A percentile compares a stretch with the other conserved stretches of the same genome.
Evolutionary conservation across 2,113 vertebrate genomes (phyloP).

Genomic region (Macquaria australasica): DNA sequence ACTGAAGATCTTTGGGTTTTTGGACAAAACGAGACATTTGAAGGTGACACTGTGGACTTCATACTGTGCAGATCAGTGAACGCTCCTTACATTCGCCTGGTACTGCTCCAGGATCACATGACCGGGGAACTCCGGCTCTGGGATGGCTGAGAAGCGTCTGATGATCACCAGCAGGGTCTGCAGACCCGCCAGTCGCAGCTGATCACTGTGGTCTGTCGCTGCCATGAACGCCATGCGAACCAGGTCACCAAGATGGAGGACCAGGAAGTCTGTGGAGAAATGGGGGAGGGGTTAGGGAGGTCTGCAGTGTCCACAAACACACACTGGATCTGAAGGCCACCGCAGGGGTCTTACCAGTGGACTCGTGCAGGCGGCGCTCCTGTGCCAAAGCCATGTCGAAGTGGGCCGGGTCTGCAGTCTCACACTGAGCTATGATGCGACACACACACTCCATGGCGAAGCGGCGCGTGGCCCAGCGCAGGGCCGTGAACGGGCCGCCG

Average conservation of each 20-base stretch:
- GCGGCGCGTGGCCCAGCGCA: slow-evolving; percentile 92
- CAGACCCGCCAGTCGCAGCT: slow-evolving; percentile 92
- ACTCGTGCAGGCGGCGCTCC: slow-evolving; percentile 88
- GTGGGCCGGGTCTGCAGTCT: slow-evolving; percentile 85
- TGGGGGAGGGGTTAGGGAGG: neutral
- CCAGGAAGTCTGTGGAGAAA: slow-evolving; percentile 88
- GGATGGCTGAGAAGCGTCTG: slow-evolving; percentile 88
- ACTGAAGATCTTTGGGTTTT: no score
- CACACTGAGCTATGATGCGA: slow-evolving; percentile 90
- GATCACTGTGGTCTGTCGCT: slow-evolving; percentile 94
- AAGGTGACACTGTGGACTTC: no score
- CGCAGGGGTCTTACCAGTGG: slow-evolving; percentile 83
- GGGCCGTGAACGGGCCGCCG: slow-evolving; percentile 87
- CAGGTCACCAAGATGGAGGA: slow-evolving; percentile 93
- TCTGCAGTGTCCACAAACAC: neutral
- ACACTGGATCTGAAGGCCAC: neutral
- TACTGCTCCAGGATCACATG: slow-evolving; percentile 96
- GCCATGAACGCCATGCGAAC: slow-evolving; percentile 98
- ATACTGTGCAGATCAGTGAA: no score
- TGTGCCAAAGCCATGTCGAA: slow-evolving; percentile 92
- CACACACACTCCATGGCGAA: slow-evolving; percentile 93
- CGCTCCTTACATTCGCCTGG: slow-evolving; percentile 92
- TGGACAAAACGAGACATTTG: no score
- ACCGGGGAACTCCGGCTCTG: slow-evolving; percentile 95
- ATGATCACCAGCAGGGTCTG: slow-evolving; percentile 90